A percentile compares a stretch with the other conserved stretches of the same genome.
phyloP scores from a whole-genome alignment of 1,140 invertebrate species.

The Bombus ignitus region DNA sequence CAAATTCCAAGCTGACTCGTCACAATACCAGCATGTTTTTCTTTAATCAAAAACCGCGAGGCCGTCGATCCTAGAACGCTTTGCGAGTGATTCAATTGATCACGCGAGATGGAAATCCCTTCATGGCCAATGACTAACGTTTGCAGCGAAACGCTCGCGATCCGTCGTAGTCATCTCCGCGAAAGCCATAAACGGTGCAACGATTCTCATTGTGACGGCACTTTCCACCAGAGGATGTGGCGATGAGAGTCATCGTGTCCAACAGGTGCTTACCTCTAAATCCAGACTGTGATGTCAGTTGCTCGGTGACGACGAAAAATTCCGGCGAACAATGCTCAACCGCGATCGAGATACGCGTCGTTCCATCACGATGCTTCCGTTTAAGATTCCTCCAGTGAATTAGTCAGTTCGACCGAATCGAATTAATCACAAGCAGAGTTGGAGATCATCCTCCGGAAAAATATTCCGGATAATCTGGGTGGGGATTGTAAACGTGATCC shows the following conservation, averaged over 20 bases:
- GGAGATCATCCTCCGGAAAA: constrained; percentile 17
- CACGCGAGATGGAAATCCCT: constrained; percentile 64
- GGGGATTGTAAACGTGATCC: neutral
- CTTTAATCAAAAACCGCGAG: neutral
- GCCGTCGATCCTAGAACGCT: neutral
- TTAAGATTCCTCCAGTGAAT: neutral
- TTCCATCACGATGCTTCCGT: neutral
- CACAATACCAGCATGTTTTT: neutral
- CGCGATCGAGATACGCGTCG: neutral
- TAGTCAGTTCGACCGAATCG: constrained; percentile 12
- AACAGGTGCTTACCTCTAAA: constrained; percentile 8
- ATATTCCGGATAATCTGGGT: neutral
- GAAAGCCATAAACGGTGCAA: constrained; percentile 1
- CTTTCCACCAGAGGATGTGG: neutral
- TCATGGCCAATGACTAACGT: constrained; percentile 61
- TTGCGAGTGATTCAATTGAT: constrained; percentile 31
- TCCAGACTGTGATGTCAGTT: constrained; percentile 25
- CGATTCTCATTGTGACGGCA: constrained; percentile 18
- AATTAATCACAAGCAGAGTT: constrained; percentile 1
- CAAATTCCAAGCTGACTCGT: neutral
- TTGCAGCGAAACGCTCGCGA: constrained; percentile 56
- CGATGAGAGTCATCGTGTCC: constrained; percentile 6
- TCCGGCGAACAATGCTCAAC: neutral
- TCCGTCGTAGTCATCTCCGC: constrained; percentile 11
- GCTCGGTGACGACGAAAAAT: neutral